These are phyloP conservation scores for Circaetus gallicus DNA, from an alignment of 2,113 vertebrate species.

Conservation along the genomic window DNA sequence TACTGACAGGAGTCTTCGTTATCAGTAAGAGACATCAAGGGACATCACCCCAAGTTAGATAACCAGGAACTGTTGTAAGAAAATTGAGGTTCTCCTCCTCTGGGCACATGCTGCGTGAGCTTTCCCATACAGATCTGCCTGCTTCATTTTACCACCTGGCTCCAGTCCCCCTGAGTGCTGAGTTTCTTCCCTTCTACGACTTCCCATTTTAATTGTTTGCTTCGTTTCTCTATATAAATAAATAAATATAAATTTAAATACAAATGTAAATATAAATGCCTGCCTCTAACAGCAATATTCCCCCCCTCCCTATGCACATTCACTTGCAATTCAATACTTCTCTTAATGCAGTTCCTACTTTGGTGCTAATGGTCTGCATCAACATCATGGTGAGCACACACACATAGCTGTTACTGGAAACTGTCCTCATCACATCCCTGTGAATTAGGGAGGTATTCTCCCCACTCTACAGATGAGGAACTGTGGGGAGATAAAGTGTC, in stretches of 20 bases:
- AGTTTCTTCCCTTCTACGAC: not conserved
- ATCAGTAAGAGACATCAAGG: not conserved
- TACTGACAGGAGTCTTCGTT: not conserved
- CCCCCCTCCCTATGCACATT: not conserved
- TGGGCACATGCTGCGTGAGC: not conserved
- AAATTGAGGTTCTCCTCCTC: not conserved
- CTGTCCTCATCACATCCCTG: not conserved
- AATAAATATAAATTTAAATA: not conserved
- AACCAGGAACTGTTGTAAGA: not conserved
- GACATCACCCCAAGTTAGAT: not conserved
- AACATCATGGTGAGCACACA: not conserved
- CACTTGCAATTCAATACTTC: not conserved
- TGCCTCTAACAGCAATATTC: not conserved
- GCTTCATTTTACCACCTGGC: not conserved
- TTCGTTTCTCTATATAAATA: not conserved
- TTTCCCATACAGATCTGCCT: not conserved
- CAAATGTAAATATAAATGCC: not conserved
- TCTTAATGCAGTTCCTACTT: not conserved
- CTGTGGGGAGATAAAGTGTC: not conserved
- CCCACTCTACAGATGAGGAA: not conserved
- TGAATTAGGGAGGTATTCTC: not conserved
- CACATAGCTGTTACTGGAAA: not conserved
- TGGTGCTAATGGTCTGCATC: not conserved
- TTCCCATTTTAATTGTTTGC: not conserved
- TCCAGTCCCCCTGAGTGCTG: not conserved